Conservation (phyloP, 2,888 invertebrate species). For the Steinernema carpocapsae region DNA sequence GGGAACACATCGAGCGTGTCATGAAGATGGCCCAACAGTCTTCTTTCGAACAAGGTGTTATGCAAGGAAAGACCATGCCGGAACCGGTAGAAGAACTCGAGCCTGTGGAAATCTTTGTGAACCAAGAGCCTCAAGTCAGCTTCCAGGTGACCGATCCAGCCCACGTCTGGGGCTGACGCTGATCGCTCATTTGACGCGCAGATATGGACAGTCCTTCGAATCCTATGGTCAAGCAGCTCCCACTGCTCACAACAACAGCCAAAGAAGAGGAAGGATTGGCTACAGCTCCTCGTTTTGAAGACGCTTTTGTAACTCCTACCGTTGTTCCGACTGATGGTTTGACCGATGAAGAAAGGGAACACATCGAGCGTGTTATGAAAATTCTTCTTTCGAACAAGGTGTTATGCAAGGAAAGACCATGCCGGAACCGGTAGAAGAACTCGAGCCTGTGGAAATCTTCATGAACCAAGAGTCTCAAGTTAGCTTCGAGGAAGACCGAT, state of each 20-base stretch:
- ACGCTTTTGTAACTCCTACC: too few species aligned
- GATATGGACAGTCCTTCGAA: background rate
- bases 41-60: background rate
- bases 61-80: too few species aligned
- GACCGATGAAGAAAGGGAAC: background rate
- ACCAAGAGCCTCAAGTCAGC: background rate
- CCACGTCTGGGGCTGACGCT: constrained; percentile 10
- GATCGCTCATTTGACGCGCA: background rate
- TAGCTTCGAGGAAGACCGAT: background rate
- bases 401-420: too few species aligned
- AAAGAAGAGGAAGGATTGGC: constrained; percentile 36
- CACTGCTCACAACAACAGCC: constrained; percentile 27
- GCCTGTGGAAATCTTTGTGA: too few species aligned
- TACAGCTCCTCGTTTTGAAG: too few species aligned
- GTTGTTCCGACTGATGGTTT: too few species aligned
- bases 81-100: background rate
- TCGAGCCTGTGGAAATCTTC: too few species aligned
- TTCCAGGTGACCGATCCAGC: background rate
- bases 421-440: background rate
- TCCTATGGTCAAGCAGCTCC: background rate
- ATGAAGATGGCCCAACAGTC: background rate
- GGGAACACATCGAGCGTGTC: background rate
- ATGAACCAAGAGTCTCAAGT: background rate
- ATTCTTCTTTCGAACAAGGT: background rate
- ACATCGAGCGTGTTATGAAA: background rate